Evolutionary conservation across 2,113 vertebrate genomes (phyloP).

Genomic region (Callospermophilus lateralis): DNA sequence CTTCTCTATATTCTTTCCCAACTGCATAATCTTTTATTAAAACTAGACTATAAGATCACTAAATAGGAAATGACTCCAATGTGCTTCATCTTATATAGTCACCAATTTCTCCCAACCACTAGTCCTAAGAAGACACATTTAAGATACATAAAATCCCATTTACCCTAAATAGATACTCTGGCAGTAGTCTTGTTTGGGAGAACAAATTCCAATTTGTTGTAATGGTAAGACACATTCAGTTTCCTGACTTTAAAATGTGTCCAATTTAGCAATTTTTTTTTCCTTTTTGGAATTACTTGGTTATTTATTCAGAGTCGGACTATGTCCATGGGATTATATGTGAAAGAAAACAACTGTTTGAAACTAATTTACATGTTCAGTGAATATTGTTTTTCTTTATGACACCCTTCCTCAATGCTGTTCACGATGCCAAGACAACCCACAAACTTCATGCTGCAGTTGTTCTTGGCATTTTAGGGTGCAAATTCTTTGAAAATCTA

Average conservation of each 20-base stretch:
- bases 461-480: not conserved
- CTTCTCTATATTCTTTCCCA: not conserved
- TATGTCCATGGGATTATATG: not conserved
- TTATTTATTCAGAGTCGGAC: conserved; percentile 8
- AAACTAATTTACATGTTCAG: not conserved
- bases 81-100: not conserved
- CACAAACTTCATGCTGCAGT: not conserved
- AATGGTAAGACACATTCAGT: not conserved
- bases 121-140: not conserved
- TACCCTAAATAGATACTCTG: not conserved
- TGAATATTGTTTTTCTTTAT: not conserved
- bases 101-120: not conserved
- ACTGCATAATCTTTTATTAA: not conserved
- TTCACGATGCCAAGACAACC: not conserved
- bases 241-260: not conserved
- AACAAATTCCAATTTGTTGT: not conserved
- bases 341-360: not conserved
- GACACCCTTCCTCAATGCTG: not conserved
- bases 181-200: not conserved
- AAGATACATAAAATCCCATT: not conserved
- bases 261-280: not conserved
- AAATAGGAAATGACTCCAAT: not conserved
- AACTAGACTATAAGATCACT: not conserved
- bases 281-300: not conserved
- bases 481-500: not conserved